A percentile compares a stretch with the other conserved stretches of the same genome.
Conservation (phyloP, 1,140 invertebrate species). For the Pemphigus obesinymphae region DNA sequence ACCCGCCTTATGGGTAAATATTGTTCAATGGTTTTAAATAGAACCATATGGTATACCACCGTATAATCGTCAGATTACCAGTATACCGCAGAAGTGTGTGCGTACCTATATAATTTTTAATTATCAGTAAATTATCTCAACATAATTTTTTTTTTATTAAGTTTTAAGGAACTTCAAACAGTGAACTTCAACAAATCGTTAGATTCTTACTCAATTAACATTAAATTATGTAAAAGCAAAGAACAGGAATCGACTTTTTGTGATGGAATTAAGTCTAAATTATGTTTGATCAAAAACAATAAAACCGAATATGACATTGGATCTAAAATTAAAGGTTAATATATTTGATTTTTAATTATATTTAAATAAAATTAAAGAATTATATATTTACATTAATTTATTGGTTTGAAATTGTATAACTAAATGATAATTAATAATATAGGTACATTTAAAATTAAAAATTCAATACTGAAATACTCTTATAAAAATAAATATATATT, state of each 20-base stretch:
- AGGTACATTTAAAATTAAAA: background rate
- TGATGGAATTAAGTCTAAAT: background rate
- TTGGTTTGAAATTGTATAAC: background rate
- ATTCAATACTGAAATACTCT: background rate
- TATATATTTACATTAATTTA: background rate
- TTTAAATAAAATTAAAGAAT: background rate
- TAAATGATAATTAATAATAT: background rate
- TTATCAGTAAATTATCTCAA: too few relatives aligned
- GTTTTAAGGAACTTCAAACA: background rate
- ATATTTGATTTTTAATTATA: background rate
- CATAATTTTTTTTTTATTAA: background rate
- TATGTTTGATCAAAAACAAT: slow-evolving; percentile 6
- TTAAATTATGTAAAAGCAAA: background rate
- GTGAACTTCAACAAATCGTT: background rate
- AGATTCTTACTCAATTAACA: background rate
- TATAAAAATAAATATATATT: background rate
- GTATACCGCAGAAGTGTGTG: too few relatives aligned
- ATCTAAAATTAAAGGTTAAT: slow-evolving; percentile 22
- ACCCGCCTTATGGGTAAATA: too few relatives aligned
- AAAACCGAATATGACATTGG: background rate
- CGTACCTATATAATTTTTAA: background rate
- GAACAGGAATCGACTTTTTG: background rate
- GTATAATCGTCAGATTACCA: too few relatives aligned
- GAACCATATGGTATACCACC: too few relatives aligned
- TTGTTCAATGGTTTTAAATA: too few relatives aligned